Conservation (phyloP, 2,888 invertebrate genomes). For the Polia nebulosa region DNA sequence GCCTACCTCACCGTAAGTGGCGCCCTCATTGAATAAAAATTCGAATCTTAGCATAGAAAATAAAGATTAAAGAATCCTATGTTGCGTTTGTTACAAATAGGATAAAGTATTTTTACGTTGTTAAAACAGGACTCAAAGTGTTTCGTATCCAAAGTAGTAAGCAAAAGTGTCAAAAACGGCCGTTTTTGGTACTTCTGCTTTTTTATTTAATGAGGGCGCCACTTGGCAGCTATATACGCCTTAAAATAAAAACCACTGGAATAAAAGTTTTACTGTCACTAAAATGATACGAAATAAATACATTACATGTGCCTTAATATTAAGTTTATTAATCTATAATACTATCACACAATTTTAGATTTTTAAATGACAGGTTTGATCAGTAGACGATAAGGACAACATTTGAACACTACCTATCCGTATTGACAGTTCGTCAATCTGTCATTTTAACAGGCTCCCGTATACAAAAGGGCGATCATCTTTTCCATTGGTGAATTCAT, state of each 20-base stretch:
- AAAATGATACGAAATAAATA: constrained; percentile 65
- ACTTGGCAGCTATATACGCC: too few species aligned
- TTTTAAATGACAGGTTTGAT: constrained; percentile 53
- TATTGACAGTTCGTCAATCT: constrained; percentile 50
- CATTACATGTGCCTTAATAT: constrained; percentile 67
- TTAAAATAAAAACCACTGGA: constrained; percentile 76
- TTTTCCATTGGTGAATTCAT: neutral
- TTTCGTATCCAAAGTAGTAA: too few species aligned
- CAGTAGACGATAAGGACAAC: constrained; percentile 22
- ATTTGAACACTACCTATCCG: constrained; percentile 43
- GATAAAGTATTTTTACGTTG: too few species aligned
- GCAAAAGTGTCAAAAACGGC: too few species aligned
- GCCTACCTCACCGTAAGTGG: too few species aligned
- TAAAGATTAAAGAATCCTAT: too few species aligned
- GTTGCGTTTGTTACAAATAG: too few species aligned
- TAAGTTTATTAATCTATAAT: constrained; percentile 71
- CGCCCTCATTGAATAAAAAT: too few species aligned
- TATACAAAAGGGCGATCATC: neutral
- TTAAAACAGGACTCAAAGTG: too few species aligned
- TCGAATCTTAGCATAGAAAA: too few species aligned
- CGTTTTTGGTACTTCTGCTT: too few species aligned
- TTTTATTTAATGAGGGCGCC: too few species aligned
- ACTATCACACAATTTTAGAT: constrained; percentile 79
- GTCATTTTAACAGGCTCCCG: constrained; percentile 23
- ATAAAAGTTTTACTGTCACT: constrained; percentile 67